Conservation (phyloP, 2,888 invertebrate genomes). For the Netelia inedita region DNA sequence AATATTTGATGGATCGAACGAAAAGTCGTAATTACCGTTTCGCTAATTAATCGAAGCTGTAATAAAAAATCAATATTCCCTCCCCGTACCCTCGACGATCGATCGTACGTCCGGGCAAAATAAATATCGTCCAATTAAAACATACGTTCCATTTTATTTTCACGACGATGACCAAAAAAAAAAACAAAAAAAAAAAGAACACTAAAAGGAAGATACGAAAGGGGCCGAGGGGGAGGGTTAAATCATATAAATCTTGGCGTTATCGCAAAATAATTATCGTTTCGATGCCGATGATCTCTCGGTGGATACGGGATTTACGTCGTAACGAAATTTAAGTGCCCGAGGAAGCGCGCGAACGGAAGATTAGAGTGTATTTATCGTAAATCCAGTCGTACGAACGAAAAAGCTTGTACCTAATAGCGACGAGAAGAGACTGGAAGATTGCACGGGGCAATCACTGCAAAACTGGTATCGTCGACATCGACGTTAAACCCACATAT, state of each 20-base stretch:
- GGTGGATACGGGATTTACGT: conserved; percentile 7
- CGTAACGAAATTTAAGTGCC: conserved; percentile 41
- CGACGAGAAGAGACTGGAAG: conserved; percentile 27
- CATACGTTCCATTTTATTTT: too few relatives aligned
- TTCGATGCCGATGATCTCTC: conserved; percentile 7
- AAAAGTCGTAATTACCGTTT: neutral
- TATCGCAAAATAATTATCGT: conserved; percentile 1
- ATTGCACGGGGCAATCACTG: conserved; percentile 49
- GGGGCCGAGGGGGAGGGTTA: neutral
- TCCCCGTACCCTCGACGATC: neutral
- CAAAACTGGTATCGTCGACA: conserved; percentile 1
- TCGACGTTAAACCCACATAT: neutral
- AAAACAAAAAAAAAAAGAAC: too few relatives aligned
- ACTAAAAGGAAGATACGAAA: too few relatives aligned
- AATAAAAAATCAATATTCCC: neutral
- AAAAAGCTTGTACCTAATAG: conserved; percentile 41
- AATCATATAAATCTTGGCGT: neutral
- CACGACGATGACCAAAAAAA: too few relatives aligned
- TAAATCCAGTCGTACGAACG: conserved; percentile 50
- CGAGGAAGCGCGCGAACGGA: neutral
- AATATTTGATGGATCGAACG: conserved; percentile 17
- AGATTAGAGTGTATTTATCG: conserved; percentile 45
- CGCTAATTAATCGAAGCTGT: conserved; percentile 13
- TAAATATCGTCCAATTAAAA: too few relatives aligned
- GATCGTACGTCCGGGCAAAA: too few relatives aligned